Evolutionary conservation across 2,888 invertebrate genomes (phyloP).

Genomic region (Melikaiella ostensackeni): DNA sequence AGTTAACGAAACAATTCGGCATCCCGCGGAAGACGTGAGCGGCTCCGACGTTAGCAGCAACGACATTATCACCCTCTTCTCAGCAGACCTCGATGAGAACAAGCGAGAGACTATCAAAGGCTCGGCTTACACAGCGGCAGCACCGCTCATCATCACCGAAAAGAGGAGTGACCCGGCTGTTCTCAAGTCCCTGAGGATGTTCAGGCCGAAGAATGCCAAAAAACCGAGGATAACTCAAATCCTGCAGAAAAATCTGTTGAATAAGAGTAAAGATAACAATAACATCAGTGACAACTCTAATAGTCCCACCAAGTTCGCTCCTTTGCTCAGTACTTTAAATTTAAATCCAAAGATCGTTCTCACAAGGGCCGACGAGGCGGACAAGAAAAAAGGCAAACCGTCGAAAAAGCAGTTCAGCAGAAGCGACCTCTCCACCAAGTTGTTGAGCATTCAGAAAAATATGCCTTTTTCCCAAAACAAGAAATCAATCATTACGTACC

Average conservation of each 20-base stretch:
- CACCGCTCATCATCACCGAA: conserved; percentile 72
- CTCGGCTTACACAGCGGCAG: conserved; percentile 70
- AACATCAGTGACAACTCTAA: conserved; percentile 56
- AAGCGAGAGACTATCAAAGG: conserved; percentile 74
- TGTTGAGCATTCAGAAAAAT: conserved; percentile 70
- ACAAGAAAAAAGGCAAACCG: conserved; percentile 64
- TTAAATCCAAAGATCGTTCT: conserved; percentile 77
- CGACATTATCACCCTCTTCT: conserved; percentile 73
- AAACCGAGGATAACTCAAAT: conserved; percentile 61
- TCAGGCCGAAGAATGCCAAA: conserved; percentile 75
- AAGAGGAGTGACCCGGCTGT: conserved; percentile 79
- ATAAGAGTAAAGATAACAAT: conserved; percentile 64
- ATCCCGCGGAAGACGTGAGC: conserved; percentile 64
- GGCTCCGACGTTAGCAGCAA: conserved; percentile 72
- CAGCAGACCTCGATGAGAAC: conserved; percentile 74
- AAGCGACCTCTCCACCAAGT: conserved; percentile 69
- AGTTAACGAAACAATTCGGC: conserved; percentile 70
- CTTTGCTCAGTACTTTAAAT: conserved; percentile 76
- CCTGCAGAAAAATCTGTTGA: conserved; percentile 65
- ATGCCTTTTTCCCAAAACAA: conserved; percentile 69
- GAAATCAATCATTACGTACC: conserved; percentile 63
- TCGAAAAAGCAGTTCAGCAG: conserved; percentile 68
- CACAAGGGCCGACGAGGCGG: conserved; percentile 72
- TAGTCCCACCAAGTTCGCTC: conserved; percentile 68
- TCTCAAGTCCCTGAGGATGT: conserved; percentile 79